phyloP scores from a whole-genome alignment of 1,140 invertebrate species.

The Streblospio benedicti region DNA sequence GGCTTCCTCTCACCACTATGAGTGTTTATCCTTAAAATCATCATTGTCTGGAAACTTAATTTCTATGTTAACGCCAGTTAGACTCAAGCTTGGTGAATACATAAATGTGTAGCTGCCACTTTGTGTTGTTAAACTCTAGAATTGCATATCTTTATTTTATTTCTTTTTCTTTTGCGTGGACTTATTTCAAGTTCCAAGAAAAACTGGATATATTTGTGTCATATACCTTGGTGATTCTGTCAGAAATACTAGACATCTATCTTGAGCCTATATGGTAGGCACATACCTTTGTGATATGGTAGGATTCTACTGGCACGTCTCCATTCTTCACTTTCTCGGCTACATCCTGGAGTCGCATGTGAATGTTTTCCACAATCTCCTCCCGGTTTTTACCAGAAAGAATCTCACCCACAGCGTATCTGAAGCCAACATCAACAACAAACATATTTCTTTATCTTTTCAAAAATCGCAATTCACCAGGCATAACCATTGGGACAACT shows the following conservation, averaged over 20 bases:
- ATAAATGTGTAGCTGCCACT: no score
- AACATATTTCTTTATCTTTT: no score
- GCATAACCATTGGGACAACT: not conserved
- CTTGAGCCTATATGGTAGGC: no score
- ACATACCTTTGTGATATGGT: conserved; percentile 82
- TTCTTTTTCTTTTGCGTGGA: not conserved
- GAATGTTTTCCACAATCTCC: conserved; percentile 75
- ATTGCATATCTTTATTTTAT: not conserved
- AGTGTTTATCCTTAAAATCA: no score
- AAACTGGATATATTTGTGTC: conserved; percentile 4
- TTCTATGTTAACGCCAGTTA: no score
- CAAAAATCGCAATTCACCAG: not conserved
- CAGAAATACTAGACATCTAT: no score
- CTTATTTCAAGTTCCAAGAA: not conserved
- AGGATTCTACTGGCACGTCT: conserved; percentile 64
- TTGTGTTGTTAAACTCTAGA: no score
- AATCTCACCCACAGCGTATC: conserved; percentile 70
- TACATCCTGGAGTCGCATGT: conserved; percentile 57
- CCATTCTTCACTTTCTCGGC: conserved; percentile 58
- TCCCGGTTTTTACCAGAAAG: conserved; percentile 68
- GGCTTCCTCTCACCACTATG: no score
- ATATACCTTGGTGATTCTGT: no score
- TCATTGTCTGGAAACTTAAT: no score
- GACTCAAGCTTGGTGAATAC: no score
- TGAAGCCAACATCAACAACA: conserved; percentile 33